phyloP scores from a whole-genome alignment of 2,113 vertebrate species.

The Rafetus swinhoei region DNA sequence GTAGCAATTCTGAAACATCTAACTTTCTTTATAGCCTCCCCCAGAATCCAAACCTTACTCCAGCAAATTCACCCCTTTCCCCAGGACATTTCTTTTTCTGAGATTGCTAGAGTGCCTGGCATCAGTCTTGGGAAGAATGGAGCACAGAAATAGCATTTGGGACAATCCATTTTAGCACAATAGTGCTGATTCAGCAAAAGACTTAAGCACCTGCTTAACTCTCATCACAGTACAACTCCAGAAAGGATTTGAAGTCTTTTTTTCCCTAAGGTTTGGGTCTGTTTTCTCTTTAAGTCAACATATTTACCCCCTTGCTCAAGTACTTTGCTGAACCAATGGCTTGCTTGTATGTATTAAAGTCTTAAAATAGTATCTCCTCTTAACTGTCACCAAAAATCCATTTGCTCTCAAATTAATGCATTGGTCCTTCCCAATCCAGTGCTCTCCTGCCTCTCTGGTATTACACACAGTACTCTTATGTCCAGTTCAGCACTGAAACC shows the following conservation, averaged over 20 bases:
- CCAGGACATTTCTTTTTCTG: not conserved
- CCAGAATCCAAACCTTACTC: not conserved
- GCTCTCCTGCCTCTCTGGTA: not conserved
- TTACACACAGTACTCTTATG: not conserved
- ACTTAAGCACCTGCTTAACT: not conserved
- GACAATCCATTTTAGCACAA: not conserved
- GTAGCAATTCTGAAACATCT: not conserved
- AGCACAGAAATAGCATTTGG: not conserved
- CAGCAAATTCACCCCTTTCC: not conserved
- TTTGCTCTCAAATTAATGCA: not conserved
- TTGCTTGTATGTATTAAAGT: not conserved
- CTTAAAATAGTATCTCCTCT: not conserved
- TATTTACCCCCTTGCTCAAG: not conserved
- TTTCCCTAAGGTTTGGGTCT: not conserved
- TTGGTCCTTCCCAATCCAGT: accelerated
- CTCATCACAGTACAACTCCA: not conserved
- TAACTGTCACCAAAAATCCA: not conserved
- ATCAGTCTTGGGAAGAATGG: not conserved
- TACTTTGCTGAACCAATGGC: not conserved
- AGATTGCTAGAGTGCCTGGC: not conserved
- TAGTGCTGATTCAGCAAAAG: not conserved
- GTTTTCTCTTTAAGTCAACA: not conserved
- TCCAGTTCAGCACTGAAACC: not conserved
- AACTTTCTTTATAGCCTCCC: not conserved
- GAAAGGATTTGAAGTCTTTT: not conserved